Base-by-base conservation (phyloP, 2,888 invertebrate genomes). In the Tetanocera ferruginea region DNA sequence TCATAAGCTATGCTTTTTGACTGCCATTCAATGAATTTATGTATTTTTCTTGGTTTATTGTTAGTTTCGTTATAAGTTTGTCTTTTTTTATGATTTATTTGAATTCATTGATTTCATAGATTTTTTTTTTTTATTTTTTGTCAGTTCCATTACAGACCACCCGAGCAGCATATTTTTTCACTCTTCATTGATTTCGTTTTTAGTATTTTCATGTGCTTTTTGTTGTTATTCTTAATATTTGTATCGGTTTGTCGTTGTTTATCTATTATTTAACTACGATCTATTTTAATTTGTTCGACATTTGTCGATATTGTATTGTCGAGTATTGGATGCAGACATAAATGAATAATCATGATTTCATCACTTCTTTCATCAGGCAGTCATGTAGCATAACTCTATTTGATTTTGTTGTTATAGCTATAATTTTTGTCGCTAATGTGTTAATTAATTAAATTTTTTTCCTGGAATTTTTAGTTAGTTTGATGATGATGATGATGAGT, bases 281-380 rank as follows among this genome's bases (percentile, higher is more conserved):
- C 43, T 43, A 43, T 43, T 43, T 31, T 31, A n/a, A 31, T 43
- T 11, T 43, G 14, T 43, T 43, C 43, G 43, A 43, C 43, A 43
- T 43, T 43, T 43, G 43, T 43, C 43, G 14, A 43, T 43, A 43
- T 43, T 43, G 43, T 43, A 11, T 43, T n/a, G n/a, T 43, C 43
- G 11, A 43, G 14, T 43, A 43, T 43, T 43, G 11, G 43, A 1
- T 43, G 1, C 5, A 43, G 8, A 17, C 17, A 67, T 64, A 64
- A 64, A 64, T 34, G 64, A 64, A 34, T 64, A 64, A 64, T 64
- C 64, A 64, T 67, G 67, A 67, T 67, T 67, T 23, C 49, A 37
- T 67, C 25, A 60, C 57, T 17, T 60, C 57, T 6, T 9, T 57
- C 23, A 57, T 52, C 57, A 57, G n/a, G 3, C 57, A 8, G 8